Percentiles rank a stretch among this genome's conserved stretches.
Conservation (phyloP, 2,113 vertebrate genomes). For the Uropsilus gracilis region DNA sequence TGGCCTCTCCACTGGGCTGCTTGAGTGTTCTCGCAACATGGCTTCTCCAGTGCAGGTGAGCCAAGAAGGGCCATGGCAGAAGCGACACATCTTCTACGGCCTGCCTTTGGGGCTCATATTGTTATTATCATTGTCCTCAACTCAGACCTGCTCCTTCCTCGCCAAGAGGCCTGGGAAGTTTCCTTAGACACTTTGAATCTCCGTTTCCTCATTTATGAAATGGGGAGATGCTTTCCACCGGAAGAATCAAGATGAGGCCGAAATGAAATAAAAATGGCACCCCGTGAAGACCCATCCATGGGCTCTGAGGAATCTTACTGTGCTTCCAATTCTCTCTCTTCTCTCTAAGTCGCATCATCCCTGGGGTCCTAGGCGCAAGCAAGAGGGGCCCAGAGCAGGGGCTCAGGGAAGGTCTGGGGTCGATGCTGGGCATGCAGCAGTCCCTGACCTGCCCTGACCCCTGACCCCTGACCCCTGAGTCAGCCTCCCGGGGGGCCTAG, state of each 20-base stretch:
- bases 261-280: background rate
- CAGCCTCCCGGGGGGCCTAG: background rate
- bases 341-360: too few species aligned
- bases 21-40: background rate
- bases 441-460: background rate
- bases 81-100: background rate
- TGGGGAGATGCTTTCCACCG: background rate
- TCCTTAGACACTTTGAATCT: background rate
- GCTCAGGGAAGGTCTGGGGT: background rate
- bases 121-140: too few species aligned
- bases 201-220: background rate
- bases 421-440: background rate
- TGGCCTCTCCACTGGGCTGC: background rate
- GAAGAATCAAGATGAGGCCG: background rate
- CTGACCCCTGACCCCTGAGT: background rate
- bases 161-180: background rate
- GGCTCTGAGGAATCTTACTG: background rate
- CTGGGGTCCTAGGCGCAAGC: background rate
- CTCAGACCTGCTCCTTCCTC: background rate
- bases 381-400: background rate
- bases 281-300: background rate
- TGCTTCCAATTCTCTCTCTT: background rate
- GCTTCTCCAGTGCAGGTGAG: background rate
- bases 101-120: background rate
- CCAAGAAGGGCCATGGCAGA: fast-evolving